Evolutionary conservation across 2,113 vertebrate species (phyloP), one percentile per base, ranked within the genome.

Genomic region (Malurus alboscapulatus): DNA sequence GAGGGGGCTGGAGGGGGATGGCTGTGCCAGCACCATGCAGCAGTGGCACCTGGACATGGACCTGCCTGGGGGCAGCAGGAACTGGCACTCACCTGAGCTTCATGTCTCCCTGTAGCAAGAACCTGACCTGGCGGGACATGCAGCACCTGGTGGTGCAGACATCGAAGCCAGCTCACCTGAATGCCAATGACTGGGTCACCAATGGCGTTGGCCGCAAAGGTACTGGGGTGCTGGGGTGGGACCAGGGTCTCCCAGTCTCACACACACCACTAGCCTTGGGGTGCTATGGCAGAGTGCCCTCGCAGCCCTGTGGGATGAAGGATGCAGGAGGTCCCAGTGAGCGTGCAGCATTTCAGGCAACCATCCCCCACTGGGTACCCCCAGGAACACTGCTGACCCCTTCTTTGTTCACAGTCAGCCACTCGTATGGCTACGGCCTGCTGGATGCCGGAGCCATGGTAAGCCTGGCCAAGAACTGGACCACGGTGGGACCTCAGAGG

Each of bases 81-180:
- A 25, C 1, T 3, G 14, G 17, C 4, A 7, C 66, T 3, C 1
- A 62, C 38, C 68, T 67, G 38, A 94, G 32, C 40, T 63, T 27
- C 1, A 0, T 62, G 17, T 88, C 9, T 85, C 47, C 67, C 38
- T 7, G 4, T 84, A 99, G 99, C 97, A 99, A 98, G 96, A 99
- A 99, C 96, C 98, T 99, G 94, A 99, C 99, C 4, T 99, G 99
- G 99, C 98, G 99, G 63, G 99, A 99, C 96, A 99, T 99, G 99
- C 99, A 99, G 96, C 99, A 99, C 96, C 97, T 99, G 78, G 99
- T 99, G 44, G 99, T 99, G 10, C 98, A 96, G 97, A 99, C 99
- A 2, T 99, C 99, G 1, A 98, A 98, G 92, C 99, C 99, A 1
- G 98, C 98, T 30, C 98, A 99, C 97, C 98, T 99, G 88, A 98